Evolutionary conservation across 2,888 invertebrate genomes (phyloP), one percentile per base, ranked within the genome.

Genomic region (Sinohyriopsis cumingii): DNA sequence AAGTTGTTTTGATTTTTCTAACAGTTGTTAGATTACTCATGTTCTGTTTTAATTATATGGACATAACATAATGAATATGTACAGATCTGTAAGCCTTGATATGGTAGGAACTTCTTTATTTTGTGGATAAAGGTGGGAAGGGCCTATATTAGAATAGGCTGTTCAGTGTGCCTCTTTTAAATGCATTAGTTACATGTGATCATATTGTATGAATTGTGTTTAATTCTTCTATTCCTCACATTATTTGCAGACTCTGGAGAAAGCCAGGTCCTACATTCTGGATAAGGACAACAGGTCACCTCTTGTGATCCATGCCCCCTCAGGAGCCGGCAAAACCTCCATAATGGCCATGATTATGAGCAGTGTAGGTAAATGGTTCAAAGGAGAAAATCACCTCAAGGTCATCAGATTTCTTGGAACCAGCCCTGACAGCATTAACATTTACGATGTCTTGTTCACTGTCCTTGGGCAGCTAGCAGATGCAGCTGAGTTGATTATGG

Each of bases 311-410:
- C 76, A 84, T 75, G 87, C 85, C 9, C 71, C 79, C 9, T 87
- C 87, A 19, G 87, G 86, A 5, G 79, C 78, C 12, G 87, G 87
- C 2, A 87, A 87, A 68, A 87, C 87, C 0, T 84, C 87, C 1
- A 71, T 87, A 7, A 82, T 86, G 83, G 86, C 86, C 22, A 84
- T 84, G 82, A 78, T 85, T 7, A 84, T 84, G 84, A 82, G 82
- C 22, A 79, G 62, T 57, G 68, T 85, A 61, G 70, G 77, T 45
- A 60, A 67, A 20, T 86, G 86, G 86, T 71, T 84, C 5, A 78
- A 76, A 12, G 68, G 70, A 15, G 65, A 69, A 54, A 59, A 71
- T 20, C 77, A 82, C 63, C 54, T 78, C 25, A 75, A 76, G 33
- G 60, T 82, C 22, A 81, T 85, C 12, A 57, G 83, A 18, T 87